Evolutionary conservation across 2,888 invertebrate species (phyloP).

Genomic region (Plagodis dolabraria): DNA sequence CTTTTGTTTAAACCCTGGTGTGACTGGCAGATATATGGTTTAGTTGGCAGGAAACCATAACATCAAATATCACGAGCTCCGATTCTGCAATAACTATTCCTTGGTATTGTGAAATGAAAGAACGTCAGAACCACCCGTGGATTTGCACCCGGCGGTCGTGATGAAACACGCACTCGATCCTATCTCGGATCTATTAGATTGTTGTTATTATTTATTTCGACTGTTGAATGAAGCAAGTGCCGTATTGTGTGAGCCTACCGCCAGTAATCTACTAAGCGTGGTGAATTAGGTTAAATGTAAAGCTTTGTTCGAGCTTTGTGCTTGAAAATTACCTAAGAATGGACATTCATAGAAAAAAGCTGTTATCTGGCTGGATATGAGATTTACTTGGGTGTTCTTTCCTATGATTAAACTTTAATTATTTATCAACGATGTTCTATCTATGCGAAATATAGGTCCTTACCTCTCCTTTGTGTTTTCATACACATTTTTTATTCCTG

Average conservation of each 20-base stretch:
- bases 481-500: too few species aligned
- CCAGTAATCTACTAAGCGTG: slow-evolving; percentile 24
- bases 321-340: slow-evolving; percentile 6
- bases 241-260: slow-evolving; percentile 14
- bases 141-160: slow-evolving; percentile 54
- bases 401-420: too few species aligned
- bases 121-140: slow-evolving; percentile 58
- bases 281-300: slow-evolving; percentile 29
- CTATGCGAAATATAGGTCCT: too few species aligned
- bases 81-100: slow-evolving; percentile 10
- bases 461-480: too few species aligned
- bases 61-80: slow-evolving; percentile 30
- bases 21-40: too few species aligned
- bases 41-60: slow-evolving; percentile 7
- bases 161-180: slow-evolving; percentile 64
- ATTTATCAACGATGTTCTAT: too few species aligned
- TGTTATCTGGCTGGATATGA: slow-evolving; percentile 1
- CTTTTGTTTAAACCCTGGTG: too few species aligned
- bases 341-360: slow-evolving; percentile 5
- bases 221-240: slow-evolving; percentile 51
- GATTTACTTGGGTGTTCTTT: background rate
- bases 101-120: slow-evolving; percentile 59
- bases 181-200: slow-evolving; percentile 63
- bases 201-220: slow-evolving; percentile 56
- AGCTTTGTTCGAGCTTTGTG: slow-evolving; percentile 24